Evolutionary conservation across 2,888 invertebrate genomes (phyloP).

Genomic region (Drosophila tripunctata): DNA sequence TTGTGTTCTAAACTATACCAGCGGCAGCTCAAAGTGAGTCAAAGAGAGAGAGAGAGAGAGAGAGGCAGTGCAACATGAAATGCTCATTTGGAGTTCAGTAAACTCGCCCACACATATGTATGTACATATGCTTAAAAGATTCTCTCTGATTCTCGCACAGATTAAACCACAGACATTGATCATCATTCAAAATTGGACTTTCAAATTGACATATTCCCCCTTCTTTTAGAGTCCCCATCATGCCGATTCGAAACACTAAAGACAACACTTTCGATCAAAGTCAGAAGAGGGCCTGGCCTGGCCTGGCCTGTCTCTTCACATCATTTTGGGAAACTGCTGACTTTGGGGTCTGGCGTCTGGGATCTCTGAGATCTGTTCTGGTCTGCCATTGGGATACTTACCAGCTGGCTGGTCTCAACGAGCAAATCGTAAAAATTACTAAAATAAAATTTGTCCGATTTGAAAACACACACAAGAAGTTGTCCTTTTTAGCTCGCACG

Average conservation of each 20-base stretch:
- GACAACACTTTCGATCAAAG: conserved; percentile 66
- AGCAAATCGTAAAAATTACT: conserved; percentile 46
- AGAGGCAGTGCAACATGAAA: background rate
- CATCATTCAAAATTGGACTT: conserved; percentile 58
- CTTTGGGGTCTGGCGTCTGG: conserved; percentile 16
- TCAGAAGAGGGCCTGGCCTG: conserved; percentile 23
- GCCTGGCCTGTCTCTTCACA: conserved; percentile 7
- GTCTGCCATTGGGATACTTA: conserved; percentile 31
- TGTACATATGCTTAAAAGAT: no score
- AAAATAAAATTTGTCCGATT: conserved; percentile 35
- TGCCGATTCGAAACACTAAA: background rate
- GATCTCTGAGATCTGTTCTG: conserved; percentile 6
- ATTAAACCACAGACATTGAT: conserved; percentile 45
- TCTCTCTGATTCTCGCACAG: conserved; percentile 11
- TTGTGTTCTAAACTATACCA: background rate
- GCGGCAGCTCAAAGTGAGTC: conserved; percentile 30
- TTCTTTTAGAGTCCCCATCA: no score
- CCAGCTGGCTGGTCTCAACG: conserved; percentile 44
- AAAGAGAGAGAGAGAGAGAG: conserved; percentile 19
- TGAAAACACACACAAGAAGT: conserved; percentile 4
- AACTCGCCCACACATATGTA: conserved; percentile 43
- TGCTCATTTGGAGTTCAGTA: conserved; percentile 38
- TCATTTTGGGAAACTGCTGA: background rate
- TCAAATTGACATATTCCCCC: conserved; percentile 54
- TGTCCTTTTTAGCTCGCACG: conserved; percentile 43